Evolutionary conservation across 1,140 invertebrate genomes (phyloP), one percentile per base, ranked within the genome.

Genomic region (Eueides isabella): DNA sequence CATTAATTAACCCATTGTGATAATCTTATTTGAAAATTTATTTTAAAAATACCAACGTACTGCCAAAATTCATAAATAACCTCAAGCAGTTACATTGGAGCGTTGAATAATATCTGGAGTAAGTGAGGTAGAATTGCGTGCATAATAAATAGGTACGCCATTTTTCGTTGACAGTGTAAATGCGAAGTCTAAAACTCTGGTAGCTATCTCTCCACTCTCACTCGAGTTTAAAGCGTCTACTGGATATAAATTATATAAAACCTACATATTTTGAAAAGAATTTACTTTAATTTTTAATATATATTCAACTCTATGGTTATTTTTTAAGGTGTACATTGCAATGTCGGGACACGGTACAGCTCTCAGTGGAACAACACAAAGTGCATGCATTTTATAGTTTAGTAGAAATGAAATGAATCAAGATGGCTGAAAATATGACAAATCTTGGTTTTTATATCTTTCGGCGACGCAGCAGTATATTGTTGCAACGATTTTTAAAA

Each of bases 111-210:
- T 76, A 69, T 35, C 75, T 28, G 29, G 44, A 72, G 70, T 72
- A 76, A 76, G 65, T 69, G 69, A 74, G 74, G 69, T 66, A 26
- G 55, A 55, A 76, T 72, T 73, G 72, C 74, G 72, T 74, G 72
- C 71, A 76, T 79, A 76, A 80, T 83, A 83, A 83, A 83, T 83
- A 81, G 67, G 67, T 35, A 48, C 70, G 77, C 75, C 79, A 82
- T 83, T 83, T 83, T 81, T 81, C 76, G 80, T 81, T 76, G 80
- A 83, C 81, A 81, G 80, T 71, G 65, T 71, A 83, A 81, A 79
- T 81, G 80, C 76, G 80, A 82, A 80, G 80, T 77, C 74, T 82
- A 82, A 82, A 78, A 76, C 78, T 78, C 75, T 75, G 67, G 66
- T 77, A 75, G 72, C 76, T 82, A 82, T 82, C 80, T 82, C 74